Evolutionary conservation across 2,888 invertebrate species (phyloP), one percentile per base, ranked within the genome.

Genomic region (Volucella inflata): DNA sequence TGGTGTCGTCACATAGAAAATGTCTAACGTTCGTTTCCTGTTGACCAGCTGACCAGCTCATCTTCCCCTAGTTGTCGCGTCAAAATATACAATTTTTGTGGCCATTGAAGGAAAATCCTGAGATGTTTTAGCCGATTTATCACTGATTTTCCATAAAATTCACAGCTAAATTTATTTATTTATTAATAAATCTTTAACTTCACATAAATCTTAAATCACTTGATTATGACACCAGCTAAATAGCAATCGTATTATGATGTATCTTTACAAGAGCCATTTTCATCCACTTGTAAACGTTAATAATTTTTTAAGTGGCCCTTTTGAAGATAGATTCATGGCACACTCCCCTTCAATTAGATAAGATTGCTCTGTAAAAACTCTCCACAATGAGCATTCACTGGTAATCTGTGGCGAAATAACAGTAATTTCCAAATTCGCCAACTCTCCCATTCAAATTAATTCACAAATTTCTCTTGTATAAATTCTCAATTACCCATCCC

Each of bases 401-500:
- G 48, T 57, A 60, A 72, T 60, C 30, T 51, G 48, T 16, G 51
- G 60, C 44, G 48, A 51, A 62, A 60, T 62, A 60, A 62, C 48
- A 59, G 50, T 71, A 50, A 60, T 60, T 51, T 53, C 60, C 60
- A 46, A 72, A 60, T 40, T 72, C 42, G 50, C 60, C 36, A 50
- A 21, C 38, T 40, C 60, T 51, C 46, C 40, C 17, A 16, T 60
- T 53, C 17, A 60, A 68, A 76, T 60, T 60, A 76, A 76, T 68
- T 76, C 76, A 55, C 51, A 50, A 76, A 76, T 60, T 67, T 59
- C 50, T 50, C 59, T 30, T 2, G 76, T 42, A 76, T 76, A 76
- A 76, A 59, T 59, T 76, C 51, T 44, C 76, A 76, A 76, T 76
- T 76, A 76, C 76, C 67, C 76, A 68, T 8, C 51, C 67, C 51